Base-by-base conservation (phyloP, 2,113 vertebrate species). In the Seriola rivoliana region DNA sequence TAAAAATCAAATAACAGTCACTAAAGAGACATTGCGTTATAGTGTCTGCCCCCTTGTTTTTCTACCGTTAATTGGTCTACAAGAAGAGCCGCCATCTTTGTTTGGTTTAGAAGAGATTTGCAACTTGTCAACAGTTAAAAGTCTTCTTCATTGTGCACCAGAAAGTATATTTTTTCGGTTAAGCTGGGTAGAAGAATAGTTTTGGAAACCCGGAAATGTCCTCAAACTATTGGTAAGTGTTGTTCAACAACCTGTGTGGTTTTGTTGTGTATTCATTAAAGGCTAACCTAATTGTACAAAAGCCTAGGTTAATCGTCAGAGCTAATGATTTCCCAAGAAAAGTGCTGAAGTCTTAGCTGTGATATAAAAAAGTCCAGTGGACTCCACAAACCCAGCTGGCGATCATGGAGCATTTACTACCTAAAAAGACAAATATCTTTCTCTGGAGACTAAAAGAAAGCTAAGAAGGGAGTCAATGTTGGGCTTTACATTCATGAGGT, bases 61-160 rank as follows among this genome's bases (percentile, higher is more conserved):
- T 5, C 34, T 36, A 36, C 34, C 34, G 34, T 36, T 36, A 36
- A 36, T 44, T 44, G 42, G 42, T 2, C 44, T 46, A 46, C 12
- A 16, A 6, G 8, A 19, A 5, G 16, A 36, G 10, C 11, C 52
- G 19, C 85, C 75, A 83, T 83, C 44, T 83, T 83, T 67, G 42
- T 65, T 78, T 58, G 1, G 13, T 0, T 74, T 32, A 4, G 9
- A 0, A 19, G 11, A 62, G 25, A 21, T 6, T 13, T 40, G 2
- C 50, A 66, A 11, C 59, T 57, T 3, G 8, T 42, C 7, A 42
- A 42, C 40, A 52, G n/a, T 55, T 12, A 55, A 55, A 55, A n/a
- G 10, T 50, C 14, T 1, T 50, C 16, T 48, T 52, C 19, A 8
- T 3, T 10, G n/a, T 55, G 8, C 50, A 21, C 7, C 8, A 9